Base-by-base conservation (phyloP, 2,113 vertebrate genomes). In the Aegypius monachus region DNA sequence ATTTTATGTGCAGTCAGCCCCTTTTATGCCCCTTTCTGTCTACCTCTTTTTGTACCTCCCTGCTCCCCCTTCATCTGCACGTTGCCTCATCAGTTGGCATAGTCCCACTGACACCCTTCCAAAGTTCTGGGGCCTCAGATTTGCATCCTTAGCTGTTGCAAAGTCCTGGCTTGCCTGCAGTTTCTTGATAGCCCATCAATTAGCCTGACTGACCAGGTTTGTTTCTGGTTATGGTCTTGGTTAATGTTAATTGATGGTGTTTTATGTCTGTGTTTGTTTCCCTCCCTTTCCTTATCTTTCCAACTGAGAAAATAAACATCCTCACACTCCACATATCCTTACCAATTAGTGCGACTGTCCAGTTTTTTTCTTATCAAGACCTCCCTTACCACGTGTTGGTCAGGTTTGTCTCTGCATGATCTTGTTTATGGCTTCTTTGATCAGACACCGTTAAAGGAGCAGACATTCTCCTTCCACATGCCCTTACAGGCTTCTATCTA, bases 361-460 rank as follows among this genome's bases (percentile, higher is more conserved):
- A 21, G 22, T 3, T 13, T 42, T 65, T 18, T 14, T 94, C 36
- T 81, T 70, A 78, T 25, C 26, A 53, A 85, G 38, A 59, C 6
- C 2, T 63, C 5, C 4, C 4, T 80, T 74, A 59, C 18, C 53
- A 47, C 0, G 0, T 18, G 25, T 59, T 59, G 16, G 23, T 38
- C 50, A 61, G 16, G 3, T 53, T 70, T 92, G 8, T 67, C 27
- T 86, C 58, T 59, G 4, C 45, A 25, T 55, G 55, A 34, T 36
- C 27, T 78, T 67, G 8, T n/a, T 63, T 56, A 77, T 32, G 7
- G 8, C 2, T 68, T 71, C 25, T 77, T 55, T 77, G 40, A 55
- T 68, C 34, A 73, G 11, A 29, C 2, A 42, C 2, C 2, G 1
- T 40, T 55, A 68, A 68, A 83, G 15, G 7, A 62, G 7, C 18